Base-by-base conservation (phyloP, 2,113 vertebrate genomes). In the Brachyistius frenatus region DNA sequence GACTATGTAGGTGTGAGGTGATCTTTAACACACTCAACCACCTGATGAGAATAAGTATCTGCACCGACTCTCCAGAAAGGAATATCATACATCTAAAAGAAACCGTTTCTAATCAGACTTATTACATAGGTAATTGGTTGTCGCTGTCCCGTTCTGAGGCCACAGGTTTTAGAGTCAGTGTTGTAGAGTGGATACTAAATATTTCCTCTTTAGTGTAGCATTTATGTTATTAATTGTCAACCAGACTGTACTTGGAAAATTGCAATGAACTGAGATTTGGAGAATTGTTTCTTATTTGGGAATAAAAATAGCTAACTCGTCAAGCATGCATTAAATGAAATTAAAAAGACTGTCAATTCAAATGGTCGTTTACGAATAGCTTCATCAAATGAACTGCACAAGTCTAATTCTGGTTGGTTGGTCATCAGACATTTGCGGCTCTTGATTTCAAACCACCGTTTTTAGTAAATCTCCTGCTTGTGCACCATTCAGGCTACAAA, bases 401-500 rank as follows among this genome's bases (percentile, higher is more conserved):
- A 62, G 44, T 57, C 1, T 41, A 7, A 66, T 58, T 70, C 2
- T 32, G 56, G 15, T 56, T 63, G 13, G 64, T 70, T 80, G 46
- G 30, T 73, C 11, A 72, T 7, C 5, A 33, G 8, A 10, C 23
- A 23, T 23, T 23, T 23, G 23, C 23, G 23, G 23, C 23, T 44
- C 31, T 70, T 66, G 6, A 75, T 31, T 35, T 71, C 15, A 84
- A 72, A 47, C 8, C 8, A 4, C 7, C 52, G 33, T 15, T 73
- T 30, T 62, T 7, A 53, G 13, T 7, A 50, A 66, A 60, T 60
- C 4, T 70, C 8, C 33, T 62, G 23, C 9, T 76, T n/a, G 0
- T 62, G 30, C 31, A 68, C 55, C 3, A 0, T 91, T 4, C 60
- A 99, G 97, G 94, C 91, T 46, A 78, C 92, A 70, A 94, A 96